Evolutionary conservation across 2,113 vertebrate genomes (phyloP).

Genomic region (Pachyramphus minor): DNA sequence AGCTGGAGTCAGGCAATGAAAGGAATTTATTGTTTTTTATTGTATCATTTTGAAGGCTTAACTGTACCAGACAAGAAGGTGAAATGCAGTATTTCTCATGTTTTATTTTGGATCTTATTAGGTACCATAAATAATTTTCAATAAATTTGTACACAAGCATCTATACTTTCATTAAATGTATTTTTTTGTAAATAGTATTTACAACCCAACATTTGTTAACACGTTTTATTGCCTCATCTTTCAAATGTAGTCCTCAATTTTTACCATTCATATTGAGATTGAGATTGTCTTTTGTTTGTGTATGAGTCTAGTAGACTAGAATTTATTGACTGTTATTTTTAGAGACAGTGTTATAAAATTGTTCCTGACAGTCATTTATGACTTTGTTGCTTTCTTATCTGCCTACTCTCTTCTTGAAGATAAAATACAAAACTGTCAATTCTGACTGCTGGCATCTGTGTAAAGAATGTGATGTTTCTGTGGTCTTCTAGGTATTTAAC

Average conservation of each 20-base stretch:
- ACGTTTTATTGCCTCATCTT: not conserved
- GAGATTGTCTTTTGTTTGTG: not conserved
- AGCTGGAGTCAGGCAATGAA: not conserved
- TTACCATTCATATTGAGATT: not conserved
- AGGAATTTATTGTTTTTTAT: not conserved
- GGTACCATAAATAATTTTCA: not conserved
- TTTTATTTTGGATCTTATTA: not conserved
- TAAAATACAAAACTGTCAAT: not conserved
- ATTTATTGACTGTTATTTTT: not conserved
- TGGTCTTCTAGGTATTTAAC: not conserved
- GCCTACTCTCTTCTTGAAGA: not conserved
- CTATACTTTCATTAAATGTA: not conserved
- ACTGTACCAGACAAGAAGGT: not conserved
- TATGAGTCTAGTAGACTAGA: not conserved
- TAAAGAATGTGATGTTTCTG: not conserved
- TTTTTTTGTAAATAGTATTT: not conserved
- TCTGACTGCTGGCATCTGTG: not conserved
- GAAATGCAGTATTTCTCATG: not conserved
- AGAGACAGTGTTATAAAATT: not conserved
- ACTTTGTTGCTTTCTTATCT: not conserved
- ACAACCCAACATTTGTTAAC: not conserved
- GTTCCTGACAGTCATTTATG: not conserved
- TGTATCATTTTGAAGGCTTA: not conserved
- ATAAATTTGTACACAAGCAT: not conserved
- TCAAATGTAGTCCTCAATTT: not conserved